A percentile compares a stretch with the other conserved stretches of the same genome.
These are phyloP conservation scores for Cynoglossus semilaevis DNA, from an alignment of 2,113 vertebrate species.

Conservation along the genomic window DNA sequence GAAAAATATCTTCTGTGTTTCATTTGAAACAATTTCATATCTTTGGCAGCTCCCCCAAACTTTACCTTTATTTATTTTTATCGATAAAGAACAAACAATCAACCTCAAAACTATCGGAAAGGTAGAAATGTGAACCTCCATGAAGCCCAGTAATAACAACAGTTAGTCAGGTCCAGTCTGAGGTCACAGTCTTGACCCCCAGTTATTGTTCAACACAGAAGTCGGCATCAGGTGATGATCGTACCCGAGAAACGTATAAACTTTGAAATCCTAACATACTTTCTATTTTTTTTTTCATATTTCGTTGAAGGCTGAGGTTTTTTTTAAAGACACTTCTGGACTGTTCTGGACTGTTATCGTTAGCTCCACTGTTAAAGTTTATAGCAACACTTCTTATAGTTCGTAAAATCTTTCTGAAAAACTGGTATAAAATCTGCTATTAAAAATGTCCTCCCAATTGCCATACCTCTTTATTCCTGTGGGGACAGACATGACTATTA, in stretches of 20 bases:
- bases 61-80: slow-evolving; percentile 3
- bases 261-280: neutral
- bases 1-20: slow-evolving; percentile 14
- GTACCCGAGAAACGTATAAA: neutral
- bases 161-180: neutral
- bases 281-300: too few species aligned
- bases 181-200: neutral
- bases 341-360: too few species aligned
- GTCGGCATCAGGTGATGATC: slow-evolving; percentile 8
- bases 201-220: slow-evolving; percentile 7
- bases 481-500: too few species aligned
- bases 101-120: neutral
- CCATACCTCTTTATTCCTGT: too few species aligned
- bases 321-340: too few species aligned
- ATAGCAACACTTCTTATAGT: too few species aligned
- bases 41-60: neutral
- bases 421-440: too few species aligned
- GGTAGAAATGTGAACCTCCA: neutral
- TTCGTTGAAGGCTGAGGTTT: too few species aligned
- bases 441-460: too few species aligned
- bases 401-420: too few species aligned
- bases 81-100: too few species aligned
- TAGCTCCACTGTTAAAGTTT: too few species aligned
- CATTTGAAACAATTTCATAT: neutral
- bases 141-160: slow-evolving; percentile 5